Conservation (phyloP, 2,888 invertebrate species). For the Drosophila nr. perissopoda region DNA sequence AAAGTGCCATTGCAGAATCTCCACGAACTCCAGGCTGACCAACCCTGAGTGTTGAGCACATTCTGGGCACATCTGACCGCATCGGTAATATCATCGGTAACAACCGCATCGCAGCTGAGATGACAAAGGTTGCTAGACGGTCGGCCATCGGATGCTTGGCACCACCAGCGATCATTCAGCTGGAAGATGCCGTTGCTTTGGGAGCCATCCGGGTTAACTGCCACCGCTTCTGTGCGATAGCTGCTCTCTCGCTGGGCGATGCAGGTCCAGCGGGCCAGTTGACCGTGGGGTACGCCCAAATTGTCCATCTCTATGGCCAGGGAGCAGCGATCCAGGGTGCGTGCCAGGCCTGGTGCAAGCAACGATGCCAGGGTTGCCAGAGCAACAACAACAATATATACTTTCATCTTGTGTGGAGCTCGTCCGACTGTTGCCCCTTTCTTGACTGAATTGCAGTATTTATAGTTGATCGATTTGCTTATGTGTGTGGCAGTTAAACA, state of each 20-base stretch:
- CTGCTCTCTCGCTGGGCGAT: constrained; percentile 74
- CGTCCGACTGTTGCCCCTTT: constrained; percentile 17
- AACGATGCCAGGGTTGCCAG: constrained; percentile 41
- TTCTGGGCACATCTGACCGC: constrained; percentile 70
- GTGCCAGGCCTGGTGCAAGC: constrained; percentile 43
- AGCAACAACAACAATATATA: constrained; percentile 14
- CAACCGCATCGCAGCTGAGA: constrained; percentile 61
- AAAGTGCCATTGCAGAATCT: constrained; percentile 61
- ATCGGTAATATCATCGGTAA: constrained; percentile 67
- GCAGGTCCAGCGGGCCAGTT: constrained; percentile 76
- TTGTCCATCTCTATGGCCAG: constrained; percentile 74
- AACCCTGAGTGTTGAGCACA: constrained; percentile 70
- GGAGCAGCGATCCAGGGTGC: constrained; percentile 68
- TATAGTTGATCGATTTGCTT: constrained; percentile 22
- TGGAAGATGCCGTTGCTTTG: constrained; percentile 83
- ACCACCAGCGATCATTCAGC: constrained; percentile 82
- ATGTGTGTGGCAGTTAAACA: constrained; percentile 18
- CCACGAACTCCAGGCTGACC: constrained; percentile 78
- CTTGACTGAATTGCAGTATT: constrained; percentile 19
- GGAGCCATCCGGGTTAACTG: constrained; percentile 85
- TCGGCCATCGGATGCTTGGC: constrained; percentile 55
- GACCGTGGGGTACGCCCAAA: constrained; percentile 65
- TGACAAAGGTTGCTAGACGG: constrained; percentile 71
- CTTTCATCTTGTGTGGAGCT: constrained; percentile 37
- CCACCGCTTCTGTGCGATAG: constrained; percentile 84